Evolutionary conservation across 2,113 vertebrate genomes (phyloP).

Genomic region (Chamaea fasciata): DNA sequence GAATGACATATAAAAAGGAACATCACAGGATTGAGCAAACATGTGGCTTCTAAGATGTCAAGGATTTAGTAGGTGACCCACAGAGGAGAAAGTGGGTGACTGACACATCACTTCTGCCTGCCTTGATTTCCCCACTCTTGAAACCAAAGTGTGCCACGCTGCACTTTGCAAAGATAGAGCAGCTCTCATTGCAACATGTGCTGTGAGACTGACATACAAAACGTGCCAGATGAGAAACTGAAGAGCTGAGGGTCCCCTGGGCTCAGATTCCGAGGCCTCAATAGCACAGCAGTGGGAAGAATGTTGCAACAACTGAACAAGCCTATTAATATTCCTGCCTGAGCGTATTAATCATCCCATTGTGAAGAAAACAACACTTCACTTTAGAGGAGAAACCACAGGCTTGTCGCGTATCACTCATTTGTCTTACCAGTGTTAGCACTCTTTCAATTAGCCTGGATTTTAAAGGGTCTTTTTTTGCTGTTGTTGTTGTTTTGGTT

Average conservation of each 20-base stretch:
- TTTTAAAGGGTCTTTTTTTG: neutral
- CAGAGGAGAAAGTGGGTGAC: neutral
- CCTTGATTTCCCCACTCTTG: neutral
- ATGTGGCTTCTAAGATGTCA: neutral
- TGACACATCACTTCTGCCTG: neutral
- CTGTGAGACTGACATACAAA: slow-evolving; percentile 9
- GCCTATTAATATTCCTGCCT: slow-evolving; percentile 42
- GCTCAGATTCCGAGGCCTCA: neutral
- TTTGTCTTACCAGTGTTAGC: slow-evolving; percentile 42
- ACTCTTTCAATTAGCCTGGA: slow-evolving; percentile 17
- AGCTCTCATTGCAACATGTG: neutral
- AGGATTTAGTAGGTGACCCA: neutral
- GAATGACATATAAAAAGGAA: neutral
- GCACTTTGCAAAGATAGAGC: neutral
- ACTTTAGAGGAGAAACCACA: slow-evolving; percentile 50
- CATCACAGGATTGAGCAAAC: neutral
- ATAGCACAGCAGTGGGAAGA: slow-evolving; percentile 41
- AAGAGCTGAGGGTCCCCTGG: slow-evolving; percentile 34
- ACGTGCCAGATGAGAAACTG: slow-evolving; percentile 33
- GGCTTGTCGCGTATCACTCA: slow-evolving; percentile 21
- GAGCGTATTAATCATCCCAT: slow-evolving; percentile 59
- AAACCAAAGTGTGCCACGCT: neutral
- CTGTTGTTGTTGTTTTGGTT: neutral
- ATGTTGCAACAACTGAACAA: slow-evolving; percentile 37
- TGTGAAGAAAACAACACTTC: slow-evolving; percentile 60